Percentiles rank a stretch among this genome's conserved stretches.
These are phyloP conservation scores for Coleophora flavipennella DNA, from an alignment of 2,888 invertebrate species.

Conservation along the genomic window DNA sequence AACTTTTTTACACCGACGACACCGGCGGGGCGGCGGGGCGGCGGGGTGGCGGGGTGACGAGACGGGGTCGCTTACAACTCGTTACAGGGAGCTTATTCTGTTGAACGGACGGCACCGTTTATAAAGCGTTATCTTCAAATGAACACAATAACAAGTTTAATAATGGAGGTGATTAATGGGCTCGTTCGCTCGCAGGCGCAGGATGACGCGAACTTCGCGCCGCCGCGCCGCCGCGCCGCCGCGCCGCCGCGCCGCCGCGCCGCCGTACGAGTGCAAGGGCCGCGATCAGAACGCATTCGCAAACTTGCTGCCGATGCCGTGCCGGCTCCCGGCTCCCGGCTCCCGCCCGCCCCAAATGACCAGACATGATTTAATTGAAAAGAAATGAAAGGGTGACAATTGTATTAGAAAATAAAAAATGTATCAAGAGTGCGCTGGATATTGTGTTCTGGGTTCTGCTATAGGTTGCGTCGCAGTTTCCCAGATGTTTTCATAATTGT, in stretches of 20 bases:
- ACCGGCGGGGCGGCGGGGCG: too few relatives aligned
- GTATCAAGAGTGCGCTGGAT: too few relatives aligned
- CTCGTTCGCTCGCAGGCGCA: too few relatives aligned
- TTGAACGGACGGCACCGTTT: slow-evolving; percentile 69
- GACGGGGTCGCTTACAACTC: slow-evolving; percentile 60
- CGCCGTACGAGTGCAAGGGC: not conserved
- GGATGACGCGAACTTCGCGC: slow-evolving; percentile 67
- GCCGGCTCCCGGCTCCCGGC: slow-evolving; percentile 19
- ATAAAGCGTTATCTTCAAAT: slow-evolving; percentile 70
- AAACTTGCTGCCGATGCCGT: slow-evolving; percentile 16
- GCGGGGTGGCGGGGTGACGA: too few relatives aligned
- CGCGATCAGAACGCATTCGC: too few relatives aligned
- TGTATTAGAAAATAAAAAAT: slow-evolving; percentile 62
- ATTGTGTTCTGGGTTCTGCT: too few relatives aligned
- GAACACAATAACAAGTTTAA: slow-evolving; percentile 71
- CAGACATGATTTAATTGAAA: slow-evolving; percentile 74
- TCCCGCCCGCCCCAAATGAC: slow-evolving; percentile 61
- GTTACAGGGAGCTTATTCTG: slow-evolving; percentile 69
- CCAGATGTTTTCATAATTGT: too few relatives aligned
- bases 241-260: slow-evolving; percentile 41
- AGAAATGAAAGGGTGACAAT: slow-evolving; percentile 70
- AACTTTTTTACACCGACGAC: slow-evolving; percentile 41
- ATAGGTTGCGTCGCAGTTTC: too few relatives aligned
- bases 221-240: slow-evolving; percentile 29
- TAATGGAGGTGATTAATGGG: slow-evolving; percentile 71